Base-by-base conservation (phyloP, 2,113 vertebrate species). In the Hydrolagus affinis region DNA sequence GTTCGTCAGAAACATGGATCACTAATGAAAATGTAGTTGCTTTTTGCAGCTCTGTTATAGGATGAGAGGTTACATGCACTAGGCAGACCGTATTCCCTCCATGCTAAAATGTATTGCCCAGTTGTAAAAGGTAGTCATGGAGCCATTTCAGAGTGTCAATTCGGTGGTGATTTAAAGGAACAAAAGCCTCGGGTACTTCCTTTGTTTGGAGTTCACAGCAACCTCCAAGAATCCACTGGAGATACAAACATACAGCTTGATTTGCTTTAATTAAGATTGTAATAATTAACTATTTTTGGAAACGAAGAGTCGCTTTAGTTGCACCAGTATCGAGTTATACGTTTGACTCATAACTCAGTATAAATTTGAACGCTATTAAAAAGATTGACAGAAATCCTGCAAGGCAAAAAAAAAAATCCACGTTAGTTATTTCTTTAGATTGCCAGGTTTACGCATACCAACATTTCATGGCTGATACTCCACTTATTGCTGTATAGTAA, bases 131-230 rank as follows among this genome's bases (percentile, higher is more conserved):
- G 78, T 83, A 83, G 62, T 32, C 78, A 83, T 83, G 78, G 78
- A 83, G 28, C 23, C 78, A 83, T 66, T 83, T 66, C 23, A 83
- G 25, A 68, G 78, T 83, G 17, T 66, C 78, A 83, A 15, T 30
- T 83, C 62, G 60, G 78, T 83, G 62, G 60, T 83, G 64, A 83
- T 64, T 83, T 83, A 64, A 83, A 10, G 78, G 62, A 83, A 83
- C 78, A 83, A 83, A 83, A 83, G 78, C 60, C 78, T 66, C 28
- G 78, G 78, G 60, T 68, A 83, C 62, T 83, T 66, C 78, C 78
- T 83, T 83, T 83, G 78, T 83, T 83, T 66, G 60, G 78, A 17
- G 78, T 83, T 83, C 78, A 83, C 78, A 66, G 28, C 78, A 83
- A 66, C 78, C 78, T 68, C 62, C 28, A 83, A 83, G 62, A 83